These are phyloP conservation scores for Rhinichthys osculus DNA, from an alignment of 2,797 vertebrate genomes.

Conservation along the genomic window DNA sequence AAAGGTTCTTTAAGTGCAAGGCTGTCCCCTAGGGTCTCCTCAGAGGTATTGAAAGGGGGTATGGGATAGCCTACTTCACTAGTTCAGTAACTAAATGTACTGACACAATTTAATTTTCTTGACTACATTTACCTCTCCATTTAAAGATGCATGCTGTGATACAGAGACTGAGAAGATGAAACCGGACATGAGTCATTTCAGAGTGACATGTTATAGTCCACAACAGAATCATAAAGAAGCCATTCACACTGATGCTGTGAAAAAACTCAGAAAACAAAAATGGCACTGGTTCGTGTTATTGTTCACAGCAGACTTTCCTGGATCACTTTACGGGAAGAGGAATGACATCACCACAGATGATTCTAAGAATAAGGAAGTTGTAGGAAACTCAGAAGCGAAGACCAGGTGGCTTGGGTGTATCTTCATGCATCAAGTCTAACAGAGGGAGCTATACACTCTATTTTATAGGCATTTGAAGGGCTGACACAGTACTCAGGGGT, in stretches of 20 bases:
- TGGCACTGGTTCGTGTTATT: not conserved
- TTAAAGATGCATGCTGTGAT: not conserved
- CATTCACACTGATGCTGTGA: not conserved
- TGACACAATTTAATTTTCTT: not conserved
- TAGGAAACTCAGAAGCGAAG: not conserved
- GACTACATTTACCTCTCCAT: not conserved
- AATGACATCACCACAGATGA: not conserved
- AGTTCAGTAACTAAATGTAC: not conserved
- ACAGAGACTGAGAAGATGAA: constrained; percentile 6
- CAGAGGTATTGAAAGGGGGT: not conserved
- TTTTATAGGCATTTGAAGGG: not conserved
- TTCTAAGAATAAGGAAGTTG: constrained; percentile 37
- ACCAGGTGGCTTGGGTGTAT: not conserved
- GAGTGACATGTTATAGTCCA: not conserved
- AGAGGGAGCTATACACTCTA: not conserved
- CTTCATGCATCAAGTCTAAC: not conserved
- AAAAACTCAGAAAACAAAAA: not conserved
- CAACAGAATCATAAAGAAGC: constrained; percentile 1
- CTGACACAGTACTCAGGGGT: not conserved
- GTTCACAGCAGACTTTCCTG: constrained; percentile 31
- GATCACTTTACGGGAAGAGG: constrained; percentile 22
- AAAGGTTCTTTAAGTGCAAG: not conserved
- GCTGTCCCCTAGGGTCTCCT: not conserved
- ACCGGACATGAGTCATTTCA: constrained; percentile 9
- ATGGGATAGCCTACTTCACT: not conserved